Evolutionary conservation across 1,140 invertebrate species (phyloP), one percentile per base, ranked within the genome.

Genomic region (Drosophila pachea): DNA sequence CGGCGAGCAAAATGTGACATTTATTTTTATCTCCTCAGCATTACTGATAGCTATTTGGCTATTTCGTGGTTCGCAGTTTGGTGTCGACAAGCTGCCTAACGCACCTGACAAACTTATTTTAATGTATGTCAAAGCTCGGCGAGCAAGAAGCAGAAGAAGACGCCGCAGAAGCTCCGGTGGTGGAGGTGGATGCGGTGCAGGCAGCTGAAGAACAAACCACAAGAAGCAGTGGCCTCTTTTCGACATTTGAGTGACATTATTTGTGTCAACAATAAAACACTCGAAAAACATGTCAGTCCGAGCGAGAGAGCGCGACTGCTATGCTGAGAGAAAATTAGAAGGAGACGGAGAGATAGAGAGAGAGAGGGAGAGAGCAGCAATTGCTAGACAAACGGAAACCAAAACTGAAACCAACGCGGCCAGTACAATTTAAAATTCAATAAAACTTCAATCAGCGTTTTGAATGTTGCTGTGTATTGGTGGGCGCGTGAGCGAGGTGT

Each of bases 251-350:
- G 78, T 83, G 78, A 84, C 78, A 83, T 83, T 83, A 83, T 83
- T 83, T 83, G 79, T 83, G 78, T 84, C 79, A 83, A 83, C 78
- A 84, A 83, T 83, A 83, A 84, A 83, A 83, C 78, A 84, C 79
- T 84, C 68, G 73, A 72, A 72, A 70, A 74, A 62, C 68, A 68
- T 56, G 65, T 52, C 68, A 59, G 55, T 33, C 48, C 11, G 36
- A 38, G 35, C 63, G 45, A 35, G 47, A 58, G 49, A 73, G 53
- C 43, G 12, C 64, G 49, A 48, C 6, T 11, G 33, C n/a, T 8
- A 16, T 4, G 33, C 4, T 4, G 33, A 29, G 16, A 35, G 29
- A 35, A 7, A 16, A 8, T 6, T 16, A 38, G 36, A 7, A 4
- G 4, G 22, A 22, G 35, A 52, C 31, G 12, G 22, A 4, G 38